Evolutionary conservation across 2,113 vertebrate species (phyloP).

Genomic region (Corythoichthys intestinalis): DNA sequence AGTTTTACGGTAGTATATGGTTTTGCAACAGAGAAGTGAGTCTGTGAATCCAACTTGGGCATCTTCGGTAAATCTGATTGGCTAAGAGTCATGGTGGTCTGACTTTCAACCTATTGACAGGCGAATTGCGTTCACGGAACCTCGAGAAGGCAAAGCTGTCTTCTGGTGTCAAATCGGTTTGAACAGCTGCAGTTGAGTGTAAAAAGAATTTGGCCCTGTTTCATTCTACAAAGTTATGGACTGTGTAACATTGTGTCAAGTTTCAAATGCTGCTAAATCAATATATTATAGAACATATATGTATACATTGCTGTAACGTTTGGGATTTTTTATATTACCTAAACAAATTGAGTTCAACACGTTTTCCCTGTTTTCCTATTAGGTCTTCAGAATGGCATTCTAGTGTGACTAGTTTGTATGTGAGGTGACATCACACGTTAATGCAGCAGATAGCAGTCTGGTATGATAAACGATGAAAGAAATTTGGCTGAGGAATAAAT

Average conservation of each 20-base stretch:
- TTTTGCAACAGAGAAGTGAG: neutral
- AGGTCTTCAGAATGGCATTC: neutral
- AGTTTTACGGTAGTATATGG: neutral
- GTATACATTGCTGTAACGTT: neutral
- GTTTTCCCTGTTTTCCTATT: neutral
- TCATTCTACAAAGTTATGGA: conserved; percentile 7
- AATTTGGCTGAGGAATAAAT: neutral
- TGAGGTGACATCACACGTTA: neutral
- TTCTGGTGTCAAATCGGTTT: conserved; percentile 56
- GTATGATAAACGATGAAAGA: neutral
- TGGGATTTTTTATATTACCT: neutral
- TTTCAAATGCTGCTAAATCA: neutral
- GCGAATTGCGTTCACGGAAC: conserved; percentile 5
- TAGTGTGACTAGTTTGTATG: neutral
- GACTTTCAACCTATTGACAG: conserved; percentile 64
- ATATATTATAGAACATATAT: neutral
- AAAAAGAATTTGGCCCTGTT: conserved; percentile 3
- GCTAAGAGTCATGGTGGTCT: conserved; percentile 62
- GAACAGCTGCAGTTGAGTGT: neutral
- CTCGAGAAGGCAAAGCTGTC: conserved; percentile 49
- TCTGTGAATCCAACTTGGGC: conserved; percentile 33
- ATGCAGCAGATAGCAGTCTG: neutral
- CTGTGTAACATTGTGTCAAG: conserved; percentile 10
- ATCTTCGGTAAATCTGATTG: conserved; percentile 59
- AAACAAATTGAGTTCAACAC: neutral